Evolutionary conservation across 2,888 invertebrate species (phyloP), one percentile per base, ranked within the genome.

Genomic region (Andricus quercusramuli): DNA sequence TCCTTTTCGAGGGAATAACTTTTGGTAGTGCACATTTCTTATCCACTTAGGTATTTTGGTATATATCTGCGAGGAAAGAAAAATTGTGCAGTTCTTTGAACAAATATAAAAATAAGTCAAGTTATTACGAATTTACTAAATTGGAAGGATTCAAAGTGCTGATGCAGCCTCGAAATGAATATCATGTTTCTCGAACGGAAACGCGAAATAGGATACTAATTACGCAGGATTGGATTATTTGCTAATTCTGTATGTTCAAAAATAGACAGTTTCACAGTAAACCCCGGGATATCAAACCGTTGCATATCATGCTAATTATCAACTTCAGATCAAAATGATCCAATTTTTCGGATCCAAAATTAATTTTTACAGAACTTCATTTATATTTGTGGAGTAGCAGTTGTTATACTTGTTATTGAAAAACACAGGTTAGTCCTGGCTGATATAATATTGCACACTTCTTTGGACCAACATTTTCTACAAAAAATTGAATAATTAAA

Each of bases 141-240:
- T 13, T 25, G 25, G 5, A 62, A 56, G 56, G 9, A 62, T 62
- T 59, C n/a, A n/a, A 59, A 59, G 8, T 59, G 56, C 56, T 44
- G n/a, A 47, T 11, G 20, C 25, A 68, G 68, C 22, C 44, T 41
- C 17, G 47, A 29, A 70, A 70, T 9, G 20, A 25, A 74, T 62
- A 22, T 62, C 29, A 51, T 11, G 44, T 25, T 56, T 20, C 29
- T 51, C 29, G n/a, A 70, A 70, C 17, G 6, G 11, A 74, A 70
- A 51, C 70, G 47, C 29, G 51, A 51, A 70, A 51, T 25, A 70
- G 70, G 25, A 70, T 20, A 32, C 25, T 47, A 47, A 47, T 70
- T 17, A 25, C 32, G 13, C 5, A 74, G 70, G 32, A 51, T 20
- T 56, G 32, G 1, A n/a, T n/a, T 20, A 51, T 20, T 51, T 51